Evolutionary conservation across 2,797 vertebrate genomes (phyloP).

Genomic region (Perdix hodgsoniae): DNA sequence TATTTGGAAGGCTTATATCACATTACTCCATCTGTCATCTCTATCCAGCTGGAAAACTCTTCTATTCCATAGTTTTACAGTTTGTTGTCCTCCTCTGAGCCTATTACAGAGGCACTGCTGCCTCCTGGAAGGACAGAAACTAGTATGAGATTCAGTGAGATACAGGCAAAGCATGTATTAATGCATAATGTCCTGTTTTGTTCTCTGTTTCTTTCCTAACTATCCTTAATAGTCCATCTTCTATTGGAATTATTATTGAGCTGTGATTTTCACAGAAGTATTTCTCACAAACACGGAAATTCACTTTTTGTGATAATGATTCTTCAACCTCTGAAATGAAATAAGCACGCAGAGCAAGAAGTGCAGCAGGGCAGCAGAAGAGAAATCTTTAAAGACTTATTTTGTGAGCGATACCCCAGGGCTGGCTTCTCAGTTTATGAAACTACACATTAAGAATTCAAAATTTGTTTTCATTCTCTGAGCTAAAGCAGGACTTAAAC

Average conservation of each 20-base stretch:
- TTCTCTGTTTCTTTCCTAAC: neutral
- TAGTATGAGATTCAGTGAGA: accelerated
- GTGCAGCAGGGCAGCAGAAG: neutral
- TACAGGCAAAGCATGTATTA: neutral
- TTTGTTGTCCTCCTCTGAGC: neutral
- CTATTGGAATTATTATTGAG: neutral
- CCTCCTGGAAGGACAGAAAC: neutral
- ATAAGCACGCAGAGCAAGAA: neutral
- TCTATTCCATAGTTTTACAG: neutral
- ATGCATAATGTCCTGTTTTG: neutral
- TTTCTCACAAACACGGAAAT: neutral
- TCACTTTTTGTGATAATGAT: neutral
- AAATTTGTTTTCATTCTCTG: neutral
- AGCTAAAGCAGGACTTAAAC: neutral
- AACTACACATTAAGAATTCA: neutral
- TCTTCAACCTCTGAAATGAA: neutral
- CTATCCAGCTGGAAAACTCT: neutral
- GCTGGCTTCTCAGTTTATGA: neutral
- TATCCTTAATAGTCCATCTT: neutral
- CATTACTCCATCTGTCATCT: neutral
- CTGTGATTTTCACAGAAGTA: neutral
- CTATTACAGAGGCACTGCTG: neutral
- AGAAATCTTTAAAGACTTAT: neutral
- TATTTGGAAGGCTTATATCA: neutral
- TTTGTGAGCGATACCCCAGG: neutral